These are phyloP conservation scores for Corvus hawaiiensis DNA, from an alignment of 2,113 vertebrate genomes.

Conservation along the genomic window DNA sequence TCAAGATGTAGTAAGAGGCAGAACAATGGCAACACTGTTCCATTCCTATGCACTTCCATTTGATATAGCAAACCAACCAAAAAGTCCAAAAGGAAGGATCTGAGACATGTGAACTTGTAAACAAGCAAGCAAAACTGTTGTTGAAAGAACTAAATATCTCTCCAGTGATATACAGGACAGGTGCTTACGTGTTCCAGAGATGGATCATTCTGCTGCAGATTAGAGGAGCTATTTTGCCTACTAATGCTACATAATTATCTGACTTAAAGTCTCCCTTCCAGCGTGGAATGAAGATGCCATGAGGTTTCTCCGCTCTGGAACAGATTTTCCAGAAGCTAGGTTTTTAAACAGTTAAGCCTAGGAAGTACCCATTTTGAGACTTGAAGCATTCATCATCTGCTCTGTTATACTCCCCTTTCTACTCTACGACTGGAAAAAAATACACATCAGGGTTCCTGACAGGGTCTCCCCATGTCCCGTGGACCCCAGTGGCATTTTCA, in stretches of 20 bases:
- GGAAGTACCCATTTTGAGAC: background rate
- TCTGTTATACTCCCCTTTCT: background rate
- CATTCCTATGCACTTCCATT: background rate
- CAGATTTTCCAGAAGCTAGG: background rate
- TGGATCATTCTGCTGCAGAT: background rate
- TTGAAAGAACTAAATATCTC: background rate
- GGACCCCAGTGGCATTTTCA: background rate
- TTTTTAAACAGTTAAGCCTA: background rate
- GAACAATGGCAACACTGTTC: background rate
- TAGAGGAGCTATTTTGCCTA: background rate
- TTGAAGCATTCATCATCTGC: background rate
- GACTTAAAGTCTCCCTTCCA: background rate
- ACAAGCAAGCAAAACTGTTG: background rate
- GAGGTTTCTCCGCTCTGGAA: background rate
- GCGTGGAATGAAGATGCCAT: background rate
- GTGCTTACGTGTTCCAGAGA: background rate
- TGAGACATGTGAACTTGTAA: background rate
- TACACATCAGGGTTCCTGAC: accelerated
- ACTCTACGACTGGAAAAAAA: background rate
- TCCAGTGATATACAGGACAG: background rate
- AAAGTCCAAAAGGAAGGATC: background rate
- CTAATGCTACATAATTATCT: background rate
- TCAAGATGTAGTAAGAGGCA: background rate
- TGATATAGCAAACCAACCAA: background rate
- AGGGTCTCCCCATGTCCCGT: background rate